Evolutionary conservation across 2,888 invertebrate genomes (phyloP), one percentile per base, ranked within the genome.

Genomic region (Nectonema munidae): DNA sequence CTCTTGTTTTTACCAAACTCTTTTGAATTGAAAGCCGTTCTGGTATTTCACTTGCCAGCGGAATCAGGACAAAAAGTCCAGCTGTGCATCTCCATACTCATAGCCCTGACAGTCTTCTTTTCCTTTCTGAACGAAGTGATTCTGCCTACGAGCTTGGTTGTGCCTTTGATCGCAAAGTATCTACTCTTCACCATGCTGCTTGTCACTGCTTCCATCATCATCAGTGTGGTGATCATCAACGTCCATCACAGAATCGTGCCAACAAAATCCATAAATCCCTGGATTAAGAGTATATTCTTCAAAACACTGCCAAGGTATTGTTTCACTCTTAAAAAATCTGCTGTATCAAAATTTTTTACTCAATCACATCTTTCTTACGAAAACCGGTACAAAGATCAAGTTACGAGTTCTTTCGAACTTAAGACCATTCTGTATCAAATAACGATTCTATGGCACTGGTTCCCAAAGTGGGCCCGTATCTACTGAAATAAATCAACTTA

Each of bases 21-120:
- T n/a, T n/a, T n/a, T n/a, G n/a, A n/a, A n/a, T n/a, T n/a, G n/a
- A n/a, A n/a, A n/a, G n/a, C n/a, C n/a, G n/a, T n/a, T n/a, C 62
- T 89, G 37, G 89, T 89, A 34, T 95, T 95, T 59, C 86, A 86
- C 54, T 61, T 89, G 43, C 86, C 86, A 1, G 79, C 81, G 20
- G 89, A 89, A 58, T 81, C 81, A 4, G 86, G 86, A 29, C 86
- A 89, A 60, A 89, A 89, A 66, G 83, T 89, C 49, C 79, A 83
- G 52, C 67, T 95, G 53, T 86, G 86, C 62, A 81, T 89, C 55
- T 86, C 83, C 48, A 83, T 95, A 61, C 70, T 95, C 49, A 75
- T 95, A 51, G 83, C 89, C 45, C 65, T 95, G 55, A 89, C 89
- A 53, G 83, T 95, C 63, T 95, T 89, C 66, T 89, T 89, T 65